These are phyloP conservation scores for Hoplodrina blanda DNA, from an alignment of 2,888 invertebrate species.

Conservation along the genomic window DNA sequence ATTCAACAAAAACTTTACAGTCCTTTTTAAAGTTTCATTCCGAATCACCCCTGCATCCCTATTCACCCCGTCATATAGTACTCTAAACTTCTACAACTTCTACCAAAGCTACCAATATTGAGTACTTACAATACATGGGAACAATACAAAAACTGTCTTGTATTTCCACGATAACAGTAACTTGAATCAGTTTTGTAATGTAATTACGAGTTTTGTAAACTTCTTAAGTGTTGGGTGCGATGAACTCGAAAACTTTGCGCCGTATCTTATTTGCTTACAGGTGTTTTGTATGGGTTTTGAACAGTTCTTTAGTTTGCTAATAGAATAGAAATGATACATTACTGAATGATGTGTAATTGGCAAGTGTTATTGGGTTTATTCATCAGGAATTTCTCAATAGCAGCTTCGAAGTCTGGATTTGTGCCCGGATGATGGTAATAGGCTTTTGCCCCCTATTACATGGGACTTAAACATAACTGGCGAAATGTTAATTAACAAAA, in stretches of 20 bases:
- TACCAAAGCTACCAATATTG: not conserved
- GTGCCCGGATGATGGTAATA: too few relatives aligned
- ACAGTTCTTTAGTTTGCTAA: not conserved
- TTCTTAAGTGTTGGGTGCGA: slow-evolving; percentile 47
- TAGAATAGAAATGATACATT: not conserved
- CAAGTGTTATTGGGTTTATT: too few relatives aligned
- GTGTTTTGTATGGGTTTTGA: slow-evolving; percentile 4
- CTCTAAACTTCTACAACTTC: too few relatives aligned
- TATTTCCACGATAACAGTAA: slow-evolving; percentile 10
- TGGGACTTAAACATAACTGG: too few relatives aligned
- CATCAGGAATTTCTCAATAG: too few relatives aligned
- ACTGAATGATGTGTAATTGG: not conserved
- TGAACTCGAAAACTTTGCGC: slow-evolving; percentile 31
- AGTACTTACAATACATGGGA: not conserved
- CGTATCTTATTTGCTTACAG: slow-evolving; percentile 36
- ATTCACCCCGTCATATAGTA: too few relatives aligned
- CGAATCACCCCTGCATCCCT: too few relatives aligned
- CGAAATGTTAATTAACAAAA: too few relatives aligned
- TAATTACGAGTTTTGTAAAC: slow-evolving; percentile 58
- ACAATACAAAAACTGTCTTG: slow-evolving; percentile 14
- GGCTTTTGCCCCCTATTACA: too few relatives aligned
- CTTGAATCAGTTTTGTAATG: slow-evolving; percentile 56
- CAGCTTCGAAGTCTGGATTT: too few relatives aligned
- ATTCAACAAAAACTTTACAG: too few relatives aligned
- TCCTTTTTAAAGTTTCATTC: too few relatives aligned